Base-by-base conservation (phyloP, 1,140 invertebrate genomes). In the Zaprionus lachaisei region DNA sequence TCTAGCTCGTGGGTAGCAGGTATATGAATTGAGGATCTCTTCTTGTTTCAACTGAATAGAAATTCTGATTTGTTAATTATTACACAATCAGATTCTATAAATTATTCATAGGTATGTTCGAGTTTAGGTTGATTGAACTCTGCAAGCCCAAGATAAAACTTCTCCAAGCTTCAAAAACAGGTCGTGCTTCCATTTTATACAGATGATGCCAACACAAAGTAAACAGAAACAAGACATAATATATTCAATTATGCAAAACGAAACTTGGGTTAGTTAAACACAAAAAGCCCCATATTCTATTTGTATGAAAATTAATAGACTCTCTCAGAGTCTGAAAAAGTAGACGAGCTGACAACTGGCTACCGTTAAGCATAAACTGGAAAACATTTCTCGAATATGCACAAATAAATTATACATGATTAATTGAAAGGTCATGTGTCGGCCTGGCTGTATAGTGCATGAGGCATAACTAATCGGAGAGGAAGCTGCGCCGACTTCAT, bases 391-490 rank as follows among this genome's bases (percentile, higher is more conserved):
- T 72, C 49, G 49, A 55, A 26, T 69, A 63, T 79, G 67, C 70
- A 72, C 57, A 72, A 72, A 77, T 87, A 74, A 83, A 78, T 86
- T 75, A 87, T 61, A 62, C 69, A 76, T 87, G 83, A 87, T 87
- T 87, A 87, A 87, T 87, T 87, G 55, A 81, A 89, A 87, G 83
- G 84, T 89, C 84, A 87, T 71, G 54, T 55, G 71, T 62, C 62
- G 57, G 55, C 34, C 37, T 31, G n/a, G 20, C 57, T 63, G 38
- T 64, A 66, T 63, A 77, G 67, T 83, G 80, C 80, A 78, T 87
- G 58, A 64, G 64, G 57, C 22, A 67, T 66, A n/a, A 34, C 24
- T 31, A 67, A 72, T 22, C 47, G 62, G 55, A 41, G 55, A 65
- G 51, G 65, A 77, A 74, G n/a, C 63, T 61, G 80, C 77, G 44